Base-by-base conservation (phyloP, 64 coral and sea anemone genomes). In the Platygyra sinensis region DNA sequence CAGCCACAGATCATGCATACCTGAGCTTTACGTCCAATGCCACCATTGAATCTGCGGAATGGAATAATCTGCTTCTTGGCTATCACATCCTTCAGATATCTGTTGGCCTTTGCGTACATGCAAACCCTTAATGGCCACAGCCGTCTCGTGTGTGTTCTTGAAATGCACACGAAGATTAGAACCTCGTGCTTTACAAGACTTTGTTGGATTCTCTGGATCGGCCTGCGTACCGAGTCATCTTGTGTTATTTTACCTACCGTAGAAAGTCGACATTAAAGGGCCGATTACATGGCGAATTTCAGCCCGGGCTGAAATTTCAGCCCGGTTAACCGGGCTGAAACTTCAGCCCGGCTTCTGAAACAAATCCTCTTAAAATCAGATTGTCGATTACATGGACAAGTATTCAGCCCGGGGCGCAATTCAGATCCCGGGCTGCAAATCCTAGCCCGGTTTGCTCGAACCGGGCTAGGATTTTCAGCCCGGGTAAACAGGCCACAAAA, bases 11-110 rank as follows among this genome's bases (percentile, higher is more conserved):
- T 60, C 17, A 46, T 71, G 39, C 24, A 49, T 95, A 99, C 96
- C 88, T 99, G 97, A 93, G 97, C 97, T 93, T 99, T 99, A 42
- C 97, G 91, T 86, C 97, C 97, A 79, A 99, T 83, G 22, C 97
- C 97, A 63, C 97, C 97, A 79, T 99, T 90, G 65, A 95, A 99
- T 86, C 94, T 95, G 49, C 94, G 93, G 79, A 91, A 99, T 6
- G 97, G 97, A 9, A 99, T 89, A 64, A 99, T 85, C 78, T 99
- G 97, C 75, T 99, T 99, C 78, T 99, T 99, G 12, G 94, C 94
- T 15, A 95, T 71, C 42, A 99, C 97, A 89, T 99, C 97, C 72
- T 96, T 99, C 7, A 99, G 94, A 38, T 91, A 99, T 67, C 94
- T 96, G 84, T 95, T 99, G 0, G 97, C 97, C n/a, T 65, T 99